Conservation (phyloP, 2,797 vertebrate species). For the Pangasius djambal region DNA sequence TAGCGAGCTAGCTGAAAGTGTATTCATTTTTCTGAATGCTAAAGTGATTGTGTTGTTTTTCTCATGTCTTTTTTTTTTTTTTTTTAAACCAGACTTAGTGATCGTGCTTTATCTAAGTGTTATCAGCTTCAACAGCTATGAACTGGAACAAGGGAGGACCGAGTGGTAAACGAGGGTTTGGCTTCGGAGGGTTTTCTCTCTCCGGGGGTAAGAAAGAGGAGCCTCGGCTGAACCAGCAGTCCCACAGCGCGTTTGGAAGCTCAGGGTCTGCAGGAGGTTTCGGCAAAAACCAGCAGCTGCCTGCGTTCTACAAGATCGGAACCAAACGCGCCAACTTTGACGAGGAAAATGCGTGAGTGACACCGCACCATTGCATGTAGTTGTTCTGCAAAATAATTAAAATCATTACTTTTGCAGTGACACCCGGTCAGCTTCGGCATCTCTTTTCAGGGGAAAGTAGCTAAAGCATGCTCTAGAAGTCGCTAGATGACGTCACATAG, state of each 20-base stretch:
- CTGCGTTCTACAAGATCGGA: slow-evolving; percentile 98
- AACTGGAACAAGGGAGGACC: slow-evolving; percentile 98
- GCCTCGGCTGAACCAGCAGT: slow-evolving; percentile 77
- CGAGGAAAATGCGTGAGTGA: slow-evolving; percentile 96
- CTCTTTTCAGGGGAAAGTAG: background rate
- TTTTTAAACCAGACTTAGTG: background rate
- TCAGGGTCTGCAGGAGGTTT: slow-evolving; percentile 79
- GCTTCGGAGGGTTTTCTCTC: slow-evolving; percentile 96
- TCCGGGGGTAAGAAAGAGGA: slow-evolving; percentile 90
- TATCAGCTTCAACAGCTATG: slow-evolving; percentile 72
- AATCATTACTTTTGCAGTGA: background rate
- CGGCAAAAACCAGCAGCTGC: slow-evolving; percentile 88
- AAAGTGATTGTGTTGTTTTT: background rate
- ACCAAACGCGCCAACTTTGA: slow-evolving; percentile 96
- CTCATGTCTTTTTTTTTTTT: background rate
- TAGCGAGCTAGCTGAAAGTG: background rate
- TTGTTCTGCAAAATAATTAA: background rate
- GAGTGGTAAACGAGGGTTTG: slow-evolving; percentile 93
- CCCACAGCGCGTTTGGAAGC: slow-evolving; percentile 84
- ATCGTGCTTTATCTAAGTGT: background rate
- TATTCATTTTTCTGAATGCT: background rate
- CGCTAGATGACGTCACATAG: background rate
- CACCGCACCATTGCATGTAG: background rate
- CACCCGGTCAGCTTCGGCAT: background rate
- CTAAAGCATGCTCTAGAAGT: background rate